phyloP scores from a whole-genome alignment of 2,797 vertebrate genomes.

The Sphenopsis melanotis region DNA sequence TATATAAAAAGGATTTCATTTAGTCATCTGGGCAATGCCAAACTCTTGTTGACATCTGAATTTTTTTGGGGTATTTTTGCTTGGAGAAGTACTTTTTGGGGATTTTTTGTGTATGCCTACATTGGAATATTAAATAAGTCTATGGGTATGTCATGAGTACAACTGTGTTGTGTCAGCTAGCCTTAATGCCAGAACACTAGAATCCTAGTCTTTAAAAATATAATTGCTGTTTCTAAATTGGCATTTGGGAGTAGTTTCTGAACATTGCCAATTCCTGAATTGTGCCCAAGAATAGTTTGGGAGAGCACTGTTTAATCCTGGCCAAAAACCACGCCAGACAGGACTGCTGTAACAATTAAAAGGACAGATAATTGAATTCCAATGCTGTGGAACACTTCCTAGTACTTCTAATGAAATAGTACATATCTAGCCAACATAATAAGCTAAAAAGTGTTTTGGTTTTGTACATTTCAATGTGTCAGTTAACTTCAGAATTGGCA shows the following conservation, averaged over 20 bases:
- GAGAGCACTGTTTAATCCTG: not conserved
- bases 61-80: not conserved
- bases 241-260: not conserved
- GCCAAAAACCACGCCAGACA: not conserved
- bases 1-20: not conserved
- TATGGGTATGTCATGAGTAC: not conserved
- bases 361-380: conserved; percentile 12
- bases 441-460: not conserved
- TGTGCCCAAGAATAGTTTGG: not conserved
- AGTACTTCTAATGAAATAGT: not conserved
- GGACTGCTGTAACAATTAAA: not conserved
- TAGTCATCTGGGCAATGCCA: not conserved
- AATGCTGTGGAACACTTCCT: not conserved
- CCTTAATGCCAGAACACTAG: not conserved
- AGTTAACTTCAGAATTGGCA: not conserved
- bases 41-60: not conserved
- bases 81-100: not conserved
- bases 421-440: not conserved
- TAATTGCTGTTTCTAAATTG: not conserved
- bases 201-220: not conserved
- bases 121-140: not conserved
- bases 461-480: not conserved
- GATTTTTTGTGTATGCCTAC: not conserved
- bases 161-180: not conserved
- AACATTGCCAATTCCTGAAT: not conserved